A percentile compares a stretch with the other conserved stretches of the same genome.
These are phyloP conservation scores for Stenchaetothrips biformis DNA, from an alignment of 2,888 invertebrate genomes.

Conservation along the genomic window DNA sequence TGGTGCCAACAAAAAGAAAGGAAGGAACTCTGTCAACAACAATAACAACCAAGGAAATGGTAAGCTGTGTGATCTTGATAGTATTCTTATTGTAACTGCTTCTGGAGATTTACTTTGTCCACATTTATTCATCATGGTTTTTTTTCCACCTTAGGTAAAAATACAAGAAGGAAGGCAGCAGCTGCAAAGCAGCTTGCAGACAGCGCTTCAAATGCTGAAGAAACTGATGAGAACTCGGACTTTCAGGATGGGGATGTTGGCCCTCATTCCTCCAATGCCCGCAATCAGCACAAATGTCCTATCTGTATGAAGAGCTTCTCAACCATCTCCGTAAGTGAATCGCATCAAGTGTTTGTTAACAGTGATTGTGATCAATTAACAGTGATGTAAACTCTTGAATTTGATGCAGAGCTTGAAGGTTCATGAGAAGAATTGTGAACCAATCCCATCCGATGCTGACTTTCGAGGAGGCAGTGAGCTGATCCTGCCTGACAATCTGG, in stretches of 20 bases:
- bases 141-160: background rate
- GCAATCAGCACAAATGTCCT: background rate
- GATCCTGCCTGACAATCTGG: background rate
- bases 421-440: background rate
- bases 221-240: background rate
- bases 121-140: background rate
- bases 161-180: background rate
- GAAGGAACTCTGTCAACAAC: background rate
- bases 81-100: background rate
- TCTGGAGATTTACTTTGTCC: background rate
- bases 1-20: background rate
- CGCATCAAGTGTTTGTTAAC: background rate
- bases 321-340: background rate
- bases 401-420: background rate
- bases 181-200: background rate
- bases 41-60: background rate
- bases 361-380: background rate
- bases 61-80: background rate
- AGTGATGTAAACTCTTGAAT: background rate
- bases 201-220: background rate
- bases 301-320: background rate
- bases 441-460: background rate
- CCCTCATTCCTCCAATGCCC: background rate
- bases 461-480: background rate
- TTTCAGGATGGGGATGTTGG: constrained; percentile 2